Base-by-base conservation (phyloP, 2,113 vertebrate species). In the Cairina moschata region DNA sequence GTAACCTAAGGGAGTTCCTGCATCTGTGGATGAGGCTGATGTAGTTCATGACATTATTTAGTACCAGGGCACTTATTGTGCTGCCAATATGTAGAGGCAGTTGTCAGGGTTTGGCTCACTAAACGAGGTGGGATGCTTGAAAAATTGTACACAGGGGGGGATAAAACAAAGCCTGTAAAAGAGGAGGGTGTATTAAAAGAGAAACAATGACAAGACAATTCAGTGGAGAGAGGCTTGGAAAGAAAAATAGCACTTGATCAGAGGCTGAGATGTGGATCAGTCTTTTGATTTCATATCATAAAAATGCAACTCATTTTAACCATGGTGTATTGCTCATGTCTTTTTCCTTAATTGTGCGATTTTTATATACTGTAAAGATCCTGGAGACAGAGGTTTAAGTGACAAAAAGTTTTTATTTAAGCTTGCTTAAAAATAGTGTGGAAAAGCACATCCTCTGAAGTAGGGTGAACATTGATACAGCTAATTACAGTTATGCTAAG, bases 31-130 rank as follows among this genome's bases (percentile, higher is more conserved):
- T 40, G 48, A 29, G n/a, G 15, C 32, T 29, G 36, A 3, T 13
- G 0, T 1, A 42, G 40, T 38, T 55, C 44, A 6, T 28, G 55
- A 9, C 59, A 2, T 26, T 36, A 48, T 26, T 83, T 63, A 55
- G 17, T 48, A 48, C 17, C 8, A 20, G 50, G 31, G 50, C 14
- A 6, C 44, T 50, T 74, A n/a, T 21, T n/a, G 26, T 26, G 31
- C 34, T 79, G 28, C 55, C 34, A 11, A 2, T 52, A 17, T 2
- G 2, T 46, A 65, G 68, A 75, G 18, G 23, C 0, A 1, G 5
- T 42, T 34, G 14, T 17, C 17, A 28, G 20, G 34, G 20, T 56
- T 76, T 38, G 26, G 14, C 4, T 77, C 46, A 29, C 54, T 3
- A 9, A 29, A 22, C 12, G 42, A 46, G 29, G 17, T 26, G 63